Conservation (phyloP, 1,140 invertebrate species). For the Ericerus pela region DNA sequence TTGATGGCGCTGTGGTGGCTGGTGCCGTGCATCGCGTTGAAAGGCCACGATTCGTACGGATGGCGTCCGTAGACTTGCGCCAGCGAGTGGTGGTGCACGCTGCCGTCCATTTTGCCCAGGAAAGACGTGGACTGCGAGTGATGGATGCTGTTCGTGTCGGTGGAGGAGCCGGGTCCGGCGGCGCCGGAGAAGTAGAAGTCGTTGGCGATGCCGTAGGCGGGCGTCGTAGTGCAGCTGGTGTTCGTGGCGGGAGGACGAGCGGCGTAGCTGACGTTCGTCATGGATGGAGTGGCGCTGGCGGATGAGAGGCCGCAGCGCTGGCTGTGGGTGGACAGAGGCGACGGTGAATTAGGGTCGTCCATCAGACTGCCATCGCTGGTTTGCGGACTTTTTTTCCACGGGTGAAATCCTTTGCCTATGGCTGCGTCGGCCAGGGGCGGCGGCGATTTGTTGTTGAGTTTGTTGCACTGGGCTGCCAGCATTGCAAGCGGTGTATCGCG, state of each 20-base stretch:
- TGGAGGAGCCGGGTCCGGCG: conserved; percentile 34
- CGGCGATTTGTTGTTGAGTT: conserved; percentile 84
- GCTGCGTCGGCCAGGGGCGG: conserved; percentile 89
- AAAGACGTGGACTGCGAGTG: conserved; percentile 40
- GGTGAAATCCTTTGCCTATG: conserved; percentile 93
- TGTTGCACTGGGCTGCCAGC: conserved; percentile 95
- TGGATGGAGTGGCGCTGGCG: conserved; percentile 16
- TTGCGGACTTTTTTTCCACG: conserved; percentile 82
- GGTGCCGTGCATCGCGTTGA: conserved; percentile 68
- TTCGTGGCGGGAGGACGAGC: conserved; percentile 35
- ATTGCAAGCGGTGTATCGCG: conserved; percentile 89
- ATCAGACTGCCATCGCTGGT: conserved; percentile 35
- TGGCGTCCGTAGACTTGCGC: conserved; percentile 79
- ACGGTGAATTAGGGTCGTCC: conserved; percentile 31
- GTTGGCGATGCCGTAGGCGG: conserved; percentile 50
- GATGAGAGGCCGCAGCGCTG: conserved; percentile 14
- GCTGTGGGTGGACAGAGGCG: conserved; percentile 21
- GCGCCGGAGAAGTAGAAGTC: conserved; percentile 64
- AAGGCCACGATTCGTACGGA: conserved; percentile 91
- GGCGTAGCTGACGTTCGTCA: conserved; percentile 15
- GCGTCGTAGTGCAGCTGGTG: conserved; percentile 38
- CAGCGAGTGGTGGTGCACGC: conserved; percentile 33
- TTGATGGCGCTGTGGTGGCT: conserved; percentile 57
- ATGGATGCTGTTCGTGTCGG: conserved; percentile 22
- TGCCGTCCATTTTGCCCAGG: conserved; percentile 46